Conservation (phyloP, 2,888 invertebrate genomes). For the Stenurella melanura region DNA sequence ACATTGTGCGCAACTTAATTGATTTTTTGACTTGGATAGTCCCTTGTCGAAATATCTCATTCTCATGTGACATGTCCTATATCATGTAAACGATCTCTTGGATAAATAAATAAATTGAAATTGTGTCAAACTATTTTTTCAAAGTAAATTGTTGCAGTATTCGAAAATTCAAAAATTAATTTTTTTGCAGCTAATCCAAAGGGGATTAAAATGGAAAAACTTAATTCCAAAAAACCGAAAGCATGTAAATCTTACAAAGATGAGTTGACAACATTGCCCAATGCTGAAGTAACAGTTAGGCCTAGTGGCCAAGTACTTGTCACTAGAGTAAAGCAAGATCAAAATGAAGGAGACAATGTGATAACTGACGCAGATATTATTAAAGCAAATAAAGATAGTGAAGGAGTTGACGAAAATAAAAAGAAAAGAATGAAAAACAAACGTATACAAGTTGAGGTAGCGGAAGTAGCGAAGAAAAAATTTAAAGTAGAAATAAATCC, state of each 20-base stretch:
- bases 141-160: no score
- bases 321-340: background rate
- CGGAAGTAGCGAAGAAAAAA: no score
- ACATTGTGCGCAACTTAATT: no score
- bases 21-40: no score
- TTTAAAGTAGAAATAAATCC: background rate
- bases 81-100: no score
- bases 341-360: background rate
- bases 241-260: conserved; percentile 75
- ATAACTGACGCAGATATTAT: conserved; percentile 24
- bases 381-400: background rate
- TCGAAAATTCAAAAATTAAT: background rate
- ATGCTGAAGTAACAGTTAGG: conserved; percentile 75
- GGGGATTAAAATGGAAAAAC: conserved; percentile 74
- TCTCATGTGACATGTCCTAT: no score
- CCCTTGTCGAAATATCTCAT: no score
- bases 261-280: conserved; percentile 78
- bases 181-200: conserved; percentile 76
- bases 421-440: conserved; percentile 1
- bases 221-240: conserved; percentile 75
- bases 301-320: conserved; percentile 77
- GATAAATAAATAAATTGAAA: no score
- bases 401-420: background rate
- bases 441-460: background rate
- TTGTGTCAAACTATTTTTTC: no score